Base-by-base conservation (phyloP, 1,140 invertebrate species). In the Panonychus citri region DNA sequence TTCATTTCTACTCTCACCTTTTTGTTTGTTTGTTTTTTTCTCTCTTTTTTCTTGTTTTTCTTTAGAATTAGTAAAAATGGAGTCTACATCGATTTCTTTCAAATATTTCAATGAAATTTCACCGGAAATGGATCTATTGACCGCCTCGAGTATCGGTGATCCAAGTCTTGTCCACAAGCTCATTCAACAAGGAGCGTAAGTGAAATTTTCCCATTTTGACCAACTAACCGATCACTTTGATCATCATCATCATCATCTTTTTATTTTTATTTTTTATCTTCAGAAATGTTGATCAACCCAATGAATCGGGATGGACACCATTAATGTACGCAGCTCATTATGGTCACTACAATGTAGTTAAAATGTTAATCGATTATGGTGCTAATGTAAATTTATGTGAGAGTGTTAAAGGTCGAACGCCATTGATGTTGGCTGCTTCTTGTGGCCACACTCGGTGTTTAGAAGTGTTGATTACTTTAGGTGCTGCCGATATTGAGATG, bases 391-490 rank as follows among this genome's bases (percentile, higher is more conserved):
- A 56, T 40, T 15, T 39, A 15, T 13, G 40, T n/a, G 54, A 59
- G 21, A n/a, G 24, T 15, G 19, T 34, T 26, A 69, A 73, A 55
- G 81, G 80, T 21, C 73, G 81, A 55, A 85, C 83, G 1, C 73
- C 83, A 1, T 68, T 95, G 8, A 91, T 93, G 75, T 71, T 93
- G 13, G 89, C 90, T 3, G 84, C 90, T 0, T 78, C 81, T 26
- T 86, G 93, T 69, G 90, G 90, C 0, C 87, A 95, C 65, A 57
- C 56, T 5, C 13, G 56, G 12, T 52, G 48, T 30, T 26, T 57
- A 3, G 56, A 57, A 39, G 37, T 52, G 1, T 24, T 57, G 3
- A 27, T 57, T 25, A 27, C 24, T 27, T n/a, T 19, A 10, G 56
- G 56, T 27, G 46, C 24, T 21, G 56, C 51, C 8, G 50, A 57